Evolutionary conservation across 1,140 invertebrate genomes (phyloP), one percentile per base, ranked within the genome.

Genomic region (Xylocopa sonorina): DNA sequence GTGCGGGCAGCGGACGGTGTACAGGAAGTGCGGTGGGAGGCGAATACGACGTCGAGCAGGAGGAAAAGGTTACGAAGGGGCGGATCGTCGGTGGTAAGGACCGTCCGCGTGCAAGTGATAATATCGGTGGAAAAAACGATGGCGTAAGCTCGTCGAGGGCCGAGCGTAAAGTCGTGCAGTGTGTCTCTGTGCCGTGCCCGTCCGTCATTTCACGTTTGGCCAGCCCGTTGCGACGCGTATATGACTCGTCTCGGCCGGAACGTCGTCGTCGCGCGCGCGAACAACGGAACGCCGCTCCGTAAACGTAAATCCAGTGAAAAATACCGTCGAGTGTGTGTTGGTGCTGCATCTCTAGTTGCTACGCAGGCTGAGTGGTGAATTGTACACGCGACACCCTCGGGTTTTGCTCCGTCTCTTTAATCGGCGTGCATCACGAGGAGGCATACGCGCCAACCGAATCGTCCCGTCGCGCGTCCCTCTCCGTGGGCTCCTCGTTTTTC

Each of bases 101-200:
- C 72, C 68, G 82, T 81, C 63, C 68, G 82, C 81, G 81, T 84
- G 72, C 46, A 67, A 84, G 83, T 72, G 71, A 72, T 74, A 74
- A 84, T 77, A 72, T 71, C 72, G 60, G 43, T 64, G 78, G 66
- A 53, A 71, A 78, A 71, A 78, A 84, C 72, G 83, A 85, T 84
- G 82, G 84, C 83, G 82, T 85, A 84, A 77, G 80, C 27, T 69
- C 27, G 43, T 58, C 34, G 24, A 24, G 27, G 43, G 29, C 34
- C 64, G 38, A 63, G 67, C n/a, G n/a, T n/a, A n/a, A n/a, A n/a
- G n/a, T n/a, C 68, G 68, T 66, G 38, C 41, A 53, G 74, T 62
- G 38, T 46, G 38, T 4, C 18, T 41, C 48, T 73, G 67, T 63
- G 27, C 48, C n/a, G 43, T 50, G 46, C 29, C n/a, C 43, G 46